Percentiles rank a stretch among this genome's conserved stretches.
These are phyloP conservation scores for Alviniconcha marisindica DNA, from an alignment of 1,140 invertebrate species.

Conservation along the genomic window DNA sequence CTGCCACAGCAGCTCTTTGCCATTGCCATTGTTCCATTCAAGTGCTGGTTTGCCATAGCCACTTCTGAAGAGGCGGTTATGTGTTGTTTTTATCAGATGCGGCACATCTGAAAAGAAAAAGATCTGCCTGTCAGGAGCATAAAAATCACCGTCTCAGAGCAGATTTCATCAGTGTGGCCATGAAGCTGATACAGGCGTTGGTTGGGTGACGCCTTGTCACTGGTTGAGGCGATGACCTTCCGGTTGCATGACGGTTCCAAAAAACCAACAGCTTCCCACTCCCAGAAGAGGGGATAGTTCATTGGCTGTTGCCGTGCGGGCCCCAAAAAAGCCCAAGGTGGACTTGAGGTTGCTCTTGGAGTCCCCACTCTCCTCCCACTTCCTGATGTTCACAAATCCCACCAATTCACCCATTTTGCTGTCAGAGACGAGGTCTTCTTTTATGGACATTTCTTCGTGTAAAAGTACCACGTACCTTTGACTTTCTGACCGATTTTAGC, in stretches of 20 bases:
- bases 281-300: slow-evolving; percentile 6
- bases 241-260: background rate
- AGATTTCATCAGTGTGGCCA: background rate
- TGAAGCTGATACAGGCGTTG: slow-evolving; percentile 39
- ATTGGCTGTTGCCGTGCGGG: background rate
- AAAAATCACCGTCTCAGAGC: slow-evolving; percentile 1
- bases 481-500: background rate
- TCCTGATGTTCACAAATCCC: slow-evolving; percentile 11
- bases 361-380: background rate
- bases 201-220: slow-evolving; percentile 32
- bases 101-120: slow-evolving; percentile 36
- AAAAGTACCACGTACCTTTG: background rate
- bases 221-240: slow-evolving; percentile 21
- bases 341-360: background rate
- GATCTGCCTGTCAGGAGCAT: slow-evolving; percentile 2
- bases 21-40: slow-evolving; percentile 7
- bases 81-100: slow-evolving; percentile 28
- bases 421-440: slow-evolving; percentile 24
- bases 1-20: slow-evolving; percentile 18
- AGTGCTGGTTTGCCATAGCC: background rate
- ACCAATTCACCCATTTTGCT: slow-evolving; percentile 5
- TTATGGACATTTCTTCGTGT: slow-evolving; percentile 33
- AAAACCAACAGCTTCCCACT: slow-evolving; percentile 18
- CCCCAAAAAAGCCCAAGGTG: slow-evolving; percentile 22
- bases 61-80: slow-evolving; percentile 1